These are phyloP conservation scores for Drosophila niveifrons DNA, from an alignment of 2,888 invertebrate genomes.

Conservation along the genomic window DNA sequence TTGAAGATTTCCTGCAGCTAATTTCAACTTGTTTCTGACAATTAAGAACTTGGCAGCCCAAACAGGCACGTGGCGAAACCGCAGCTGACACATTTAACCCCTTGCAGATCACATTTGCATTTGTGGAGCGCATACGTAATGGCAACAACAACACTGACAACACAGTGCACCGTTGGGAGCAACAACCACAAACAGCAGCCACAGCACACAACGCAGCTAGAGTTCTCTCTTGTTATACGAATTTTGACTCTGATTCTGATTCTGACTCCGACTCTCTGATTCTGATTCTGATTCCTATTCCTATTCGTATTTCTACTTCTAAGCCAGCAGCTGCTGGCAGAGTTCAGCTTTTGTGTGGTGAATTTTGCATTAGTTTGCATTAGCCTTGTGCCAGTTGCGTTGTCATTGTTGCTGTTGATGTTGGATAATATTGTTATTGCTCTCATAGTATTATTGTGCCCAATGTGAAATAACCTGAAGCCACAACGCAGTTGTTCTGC, in stretches of 20 bases:
- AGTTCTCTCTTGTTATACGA: constrained; percentile 19
- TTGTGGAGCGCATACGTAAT: constrained; percentile 30
- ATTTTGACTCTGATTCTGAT: constrained; percentile 31
- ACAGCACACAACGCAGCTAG: constrained; percentile 1
- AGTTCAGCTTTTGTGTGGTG: constrained; percentile 54
- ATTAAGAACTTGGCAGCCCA: constrained; percentile 46
- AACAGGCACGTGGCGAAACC: constrained; percentile 45
- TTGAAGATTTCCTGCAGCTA: constrained; percentile 40
- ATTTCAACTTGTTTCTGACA: constrained; percentile 55
- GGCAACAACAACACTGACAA: constrained; percentile 27
- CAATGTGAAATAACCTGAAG: constrained; percentile 63
- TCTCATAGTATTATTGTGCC: constrained; percentile 58
- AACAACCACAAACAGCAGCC: constrained; percentile 15
- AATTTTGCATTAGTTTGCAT: constrained; percentile 72
- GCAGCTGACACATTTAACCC: constrained; percentile 64
- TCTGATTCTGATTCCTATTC: constrained; percentile 13
- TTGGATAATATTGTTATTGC: constrained; percentile 60
- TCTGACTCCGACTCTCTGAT: constrained; percentile 19
- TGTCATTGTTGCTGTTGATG: constrained; percentile 8
- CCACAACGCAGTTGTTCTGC: constrained; percentile 53
- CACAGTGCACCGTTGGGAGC: constrained; percentile 32
- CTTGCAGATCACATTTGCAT: constrained; percentile 59
- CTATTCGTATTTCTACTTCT: constrained; percentile 10
- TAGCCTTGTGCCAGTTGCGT: constrained; percentile 47
- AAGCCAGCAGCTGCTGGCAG: constrained; percentile 40